Base-by-base conservation (phyloP, 2,797 vertebrate species). In the Ctenopoma kingsleyae region DNA sequence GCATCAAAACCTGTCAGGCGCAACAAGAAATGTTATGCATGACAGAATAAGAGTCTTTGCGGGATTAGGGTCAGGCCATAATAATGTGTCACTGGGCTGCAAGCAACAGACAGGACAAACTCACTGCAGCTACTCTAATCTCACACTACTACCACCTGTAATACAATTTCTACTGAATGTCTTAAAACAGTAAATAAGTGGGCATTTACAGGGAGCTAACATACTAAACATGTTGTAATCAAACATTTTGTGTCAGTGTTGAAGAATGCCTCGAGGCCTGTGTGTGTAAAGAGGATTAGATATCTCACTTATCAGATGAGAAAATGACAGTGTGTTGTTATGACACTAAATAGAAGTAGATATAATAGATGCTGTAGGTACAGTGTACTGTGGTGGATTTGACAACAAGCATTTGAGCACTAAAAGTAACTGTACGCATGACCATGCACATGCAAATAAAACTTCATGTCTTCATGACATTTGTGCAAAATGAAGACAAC, bases 1-100 rank as follows among this genome's bases (percentile, higher is more conserved):
- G 20, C 43, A 71, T 65, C 43, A 70, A 57, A 78, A 61, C 43
- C 70, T 65, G 59, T 62, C 72, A 41, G 53, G 55, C 56, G 50
- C 35, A 84, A 91, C 87, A 85, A 83, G 77, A 74, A 55, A 54
- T 25, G 27, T 30, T 30, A 30, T 30, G 27, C 27, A 8, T 32
- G 30, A 32, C 30, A 32, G 30, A 32, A 8, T 32, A 70, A 78
- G 43, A 71, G 43, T 78, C 72, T 67, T 65, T 41, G 60, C n/a
- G 67, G 84, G 93, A 94, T 94, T 94, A 93, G 85, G 92, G 92
- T 92, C 92, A 93, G 52, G 67, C 63, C 66, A 75, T 59, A 82
- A 84, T 82, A 87, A 82, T 50, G 66, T 86, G 76, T 43, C 64
- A 76, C 59, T 76, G 71, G 84, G 75, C 81, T 68, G 60, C 50